Evolutionary conservation across 2,888 invertebrate species (phyloP).

Genomic region (Coleophora flavipennella): DNA sequence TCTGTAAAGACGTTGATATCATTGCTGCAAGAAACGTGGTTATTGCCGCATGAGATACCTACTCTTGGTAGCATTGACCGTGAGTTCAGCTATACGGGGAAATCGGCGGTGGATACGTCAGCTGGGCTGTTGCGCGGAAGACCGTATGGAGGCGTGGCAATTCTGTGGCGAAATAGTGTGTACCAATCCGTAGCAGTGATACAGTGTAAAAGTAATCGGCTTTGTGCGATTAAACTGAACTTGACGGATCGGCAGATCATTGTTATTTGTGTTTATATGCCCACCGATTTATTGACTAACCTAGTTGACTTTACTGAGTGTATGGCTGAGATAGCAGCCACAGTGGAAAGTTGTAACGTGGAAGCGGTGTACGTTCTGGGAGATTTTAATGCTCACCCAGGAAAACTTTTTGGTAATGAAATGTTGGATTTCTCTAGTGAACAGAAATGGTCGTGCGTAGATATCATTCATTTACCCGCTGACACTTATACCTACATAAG

Average conservation of each 20-base stretch:
- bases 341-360: constrained; percentile 6
- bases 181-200: neutral
- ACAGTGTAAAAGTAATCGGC: neutral
- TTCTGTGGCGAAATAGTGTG: neutral
- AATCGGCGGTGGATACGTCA: neutral
- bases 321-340: constrained; percentile 11
- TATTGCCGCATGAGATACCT: no score
- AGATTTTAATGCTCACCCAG: constrained; percentile 15
- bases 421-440: constrained; percentile 10
- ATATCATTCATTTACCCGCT: constrained; percentile 1
- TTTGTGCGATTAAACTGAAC: neutral
- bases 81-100: neutral
- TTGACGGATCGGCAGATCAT: neutral
- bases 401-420: constrained; percentile 10
- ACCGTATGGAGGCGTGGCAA: constrained; percentile 4
- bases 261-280: constrained; percentile 13
- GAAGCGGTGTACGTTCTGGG: constrained; percentile 9
- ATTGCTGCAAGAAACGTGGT: no score
- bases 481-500: constrained; percentile 13
- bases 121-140: neutral
- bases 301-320: constrained; percentile 12
- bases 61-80: neutral
- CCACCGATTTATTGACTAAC: constrained; percentile 11
- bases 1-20: no score
- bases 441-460: constrained; percentile 13